These are phyloP conservation scores for Drosophila miranda DNA, from an alignment of 1,140 invertebrate species.

Conservation along the genomic window DNA sequence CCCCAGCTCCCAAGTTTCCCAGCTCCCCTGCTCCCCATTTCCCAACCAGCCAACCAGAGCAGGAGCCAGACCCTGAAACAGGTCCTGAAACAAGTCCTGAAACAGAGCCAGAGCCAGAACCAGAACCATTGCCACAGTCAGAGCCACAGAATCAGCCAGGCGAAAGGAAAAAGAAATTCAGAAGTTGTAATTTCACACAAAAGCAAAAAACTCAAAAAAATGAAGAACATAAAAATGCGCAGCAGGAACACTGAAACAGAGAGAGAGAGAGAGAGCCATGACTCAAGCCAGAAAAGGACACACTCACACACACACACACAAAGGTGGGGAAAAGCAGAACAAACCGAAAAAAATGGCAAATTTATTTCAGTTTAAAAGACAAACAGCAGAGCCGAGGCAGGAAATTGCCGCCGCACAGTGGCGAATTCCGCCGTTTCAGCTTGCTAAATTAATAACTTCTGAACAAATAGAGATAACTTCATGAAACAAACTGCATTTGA, in stretches of 20 bases:
- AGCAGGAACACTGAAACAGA: constrained; percentile 27
- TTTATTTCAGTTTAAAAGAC: constrained; percentile 81
- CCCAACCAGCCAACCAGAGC: constrained; percentile 45
- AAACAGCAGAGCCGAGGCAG: constrained; percentile 72
- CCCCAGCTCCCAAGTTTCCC: too few species aligned
- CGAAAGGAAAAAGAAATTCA: constrained; percentile 76
- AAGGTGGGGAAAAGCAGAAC: constrained; percentile 27
- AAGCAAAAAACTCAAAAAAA: constrained; percentile 40
- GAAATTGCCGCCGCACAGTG: constrained; percentile 75
- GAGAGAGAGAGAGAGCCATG: constrained; percentile 12
- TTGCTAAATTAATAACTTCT: too few species aligned
- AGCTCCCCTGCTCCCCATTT: too few species aligned
- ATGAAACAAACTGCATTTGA: too few species aligned
- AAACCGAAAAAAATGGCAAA: constrained; percentile 57
- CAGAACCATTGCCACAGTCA: constrained; percentile 12
- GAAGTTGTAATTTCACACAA: constrained; percentile 80
- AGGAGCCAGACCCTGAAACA: constrained; percentile 28
- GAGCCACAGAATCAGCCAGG: constrained; percentile 24
- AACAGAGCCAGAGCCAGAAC: constrained; percentile 23
- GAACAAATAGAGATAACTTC: too few species aligned
- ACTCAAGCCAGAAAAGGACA: constrained; percentile 44
- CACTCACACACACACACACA: constrained; percentile 14
- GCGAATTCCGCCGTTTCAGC: too few species aligned
- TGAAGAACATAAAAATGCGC: constrained; percentile 66
- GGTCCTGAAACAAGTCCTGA: constrained; percentile 25